Evolutionary conservation across 1,140 invertebrate genomes (phyloP), one percentile per base, ranked within the genome.

Genomic region (Drosophila kanapiae): DNA sequence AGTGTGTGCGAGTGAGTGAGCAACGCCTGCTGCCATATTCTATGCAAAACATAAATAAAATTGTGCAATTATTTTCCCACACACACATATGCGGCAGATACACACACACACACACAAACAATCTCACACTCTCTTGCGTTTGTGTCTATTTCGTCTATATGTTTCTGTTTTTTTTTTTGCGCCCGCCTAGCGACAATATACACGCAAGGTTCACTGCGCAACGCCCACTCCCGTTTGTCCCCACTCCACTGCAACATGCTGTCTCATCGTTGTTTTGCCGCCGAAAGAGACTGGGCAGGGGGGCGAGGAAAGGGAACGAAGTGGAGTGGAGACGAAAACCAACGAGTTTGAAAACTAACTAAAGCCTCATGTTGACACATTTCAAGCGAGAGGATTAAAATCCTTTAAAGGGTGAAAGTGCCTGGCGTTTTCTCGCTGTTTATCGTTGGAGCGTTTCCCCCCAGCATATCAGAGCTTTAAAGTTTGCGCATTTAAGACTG

Each of bases 361-460:
- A 68, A 70, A 70, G 67, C 67, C 67, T 38, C 63, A 82, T 82
- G 71, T 75, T 88, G 85, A 88, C 84, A 88, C 86, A 87, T 88
- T 88, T 90, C 81, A 84, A 74, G 61, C 75, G 48, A 49, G 65
- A 62, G 78, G 57, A 45, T 59, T 60, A 71, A 51, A 74, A 60
- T 70, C 74, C 85, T 90, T 88, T 88, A 88, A 88, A 88, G 84
- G 85, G 84, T 84, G 84, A 88, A 87, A 88, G 84, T 88, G 65
- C 72, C 71, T 67, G 60, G 18, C 47, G 47, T 60, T 47, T 59
- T 57, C 38, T 54, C 45, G 38, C 60, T 63, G 38, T 47, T 48
- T 75, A 56, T 51, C 53, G 33, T 48, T 51, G 33, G 14, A 31
- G n/a, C 16, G 42, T 67, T 61, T 58, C 42, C 33, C 33, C 37